These are phyloP conservation scores for Ophion slaviceki DNA, from an alignment of 2,888 invertebrate species.

Conservation along the genomic window DNA sequence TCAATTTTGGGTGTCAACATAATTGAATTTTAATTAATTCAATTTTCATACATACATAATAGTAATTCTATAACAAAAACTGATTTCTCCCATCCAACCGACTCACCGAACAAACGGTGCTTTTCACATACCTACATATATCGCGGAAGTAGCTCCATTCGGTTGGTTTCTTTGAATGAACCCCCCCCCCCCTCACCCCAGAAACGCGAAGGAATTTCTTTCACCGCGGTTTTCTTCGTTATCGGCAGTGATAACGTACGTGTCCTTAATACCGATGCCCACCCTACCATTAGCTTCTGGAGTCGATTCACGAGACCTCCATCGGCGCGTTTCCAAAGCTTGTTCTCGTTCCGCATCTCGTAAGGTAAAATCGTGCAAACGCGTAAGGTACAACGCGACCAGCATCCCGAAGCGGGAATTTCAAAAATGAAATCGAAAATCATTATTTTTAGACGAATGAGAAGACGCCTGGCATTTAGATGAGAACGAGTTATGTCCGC, in stretches of 20 bases:
- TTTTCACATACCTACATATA: too few species aligned
- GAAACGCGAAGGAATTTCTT: background rate
- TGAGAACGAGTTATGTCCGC: constrained; percentile 42
- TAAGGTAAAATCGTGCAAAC: background rate
- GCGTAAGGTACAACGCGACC: background rate
- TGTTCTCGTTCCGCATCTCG: background rate
- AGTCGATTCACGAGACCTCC: constrained; percentile 30
- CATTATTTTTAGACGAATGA: background rate
- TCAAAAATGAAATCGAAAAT: background rate
- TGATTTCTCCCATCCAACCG: too few species aligned
- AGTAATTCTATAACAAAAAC: too few species aligned
- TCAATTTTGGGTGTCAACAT: too few species aligned
- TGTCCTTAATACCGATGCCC: background rate
- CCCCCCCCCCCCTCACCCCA: background rate
- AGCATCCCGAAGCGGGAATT: too few species aligned
- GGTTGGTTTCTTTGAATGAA: background rate
- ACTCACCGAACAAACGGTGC: too few species aligned
- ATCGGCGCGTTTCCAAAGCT: constrained; percentile 6
- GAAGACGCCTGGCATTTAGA: background rate
- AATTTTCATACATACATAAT: too few species aligned
- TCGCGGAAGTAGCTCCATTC: too few species aligned
- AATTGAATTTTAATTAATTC: too few species aligned
- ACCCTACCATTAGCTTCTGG: background rate
- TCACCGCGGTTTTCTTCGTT: background rate
- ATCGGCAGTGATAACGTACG: background rate